Base-by-base conservation (phyloP, 2,888 invertebrate species). In the Dermolepida albohirtum region DNA sequence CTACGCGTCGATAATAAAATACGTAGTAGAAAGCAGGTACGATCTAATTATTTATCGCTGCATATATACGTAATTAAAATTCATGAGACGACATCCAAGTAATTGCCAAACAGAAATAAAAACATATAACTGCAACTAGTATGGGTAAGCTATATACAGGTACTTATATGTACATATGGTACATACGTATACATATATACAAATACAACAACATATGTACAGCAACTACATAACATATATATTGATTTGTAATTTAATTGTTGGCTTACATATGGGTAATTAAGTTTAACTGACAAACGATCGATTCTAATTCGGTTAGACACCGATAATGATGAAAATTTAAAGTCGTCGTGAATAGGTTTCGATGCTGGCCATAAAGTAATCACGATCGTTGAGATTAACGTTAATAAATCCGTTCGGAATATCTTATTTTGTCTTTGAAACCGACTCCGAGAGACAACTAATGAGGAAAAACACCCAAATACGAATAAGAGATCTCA, bases 21-120 rank as follows among this genome's bases (percentile, higher is more conserved):
- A 27, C 27, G 29, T 51, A 44, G 54, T 54, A 54, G 39, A 54
- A 54, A 54, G 40, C 22, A 47, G 50, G 11, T 11, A 40, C 55
- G 44, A 57, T 57, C 57, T 57, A 57, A 43, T 57, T 57, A 57
- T 57, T 57, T 55, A 55, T 55, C 55, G 41, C n/a, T 55, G 17
- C 55, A 55, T 41, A 65, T 51, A 47, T 34, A 54, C 54, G 66
- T 55, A 34, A 41, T 66, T 66, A 66, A 50, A 66, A 66, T 66
- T 66, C 66, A 66, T 57, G 55, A 66, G 59, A 29, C 65, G 54
- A 57, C 22, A 50, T 50, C 55, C 40, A 40, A 10, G 66, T 50
- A 66, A 66, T 57, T 59, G 66, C 66, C 66, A 66, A 66, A 66
- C 22, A 43, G 57, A 66, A 59, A 59, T 47, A 59, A 44, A 59